These are phyloP conservation scores for Drepanosiphum platanoidis DNA, from an alignment of 2,888 invertebrate species.

Conservation along the genomic window DNA sequence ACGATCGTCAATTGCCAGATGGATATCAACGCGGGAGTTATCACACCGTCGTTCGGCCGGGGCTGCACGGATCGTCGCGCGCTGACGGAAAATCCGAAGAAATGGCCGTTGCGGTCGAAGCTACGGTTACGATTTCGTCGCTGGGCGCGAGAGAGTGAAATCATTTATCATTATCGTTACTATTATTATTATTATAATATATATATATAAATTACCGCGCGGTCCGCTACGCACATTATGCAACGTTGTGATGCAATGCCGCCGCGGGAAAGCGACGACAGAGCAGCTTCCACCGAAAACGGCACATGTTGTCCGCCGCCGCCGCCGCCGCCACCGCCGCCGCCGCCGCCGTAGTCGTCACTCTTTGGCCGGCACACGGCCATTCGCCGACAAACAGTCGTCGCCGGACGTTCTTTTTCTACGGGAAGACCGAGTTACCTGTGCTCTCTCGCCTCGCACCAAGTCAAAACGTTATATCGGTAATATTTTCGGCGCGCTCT, in stretches of 20 bases:
- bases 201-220: neutral
- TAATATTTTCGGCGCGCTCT: neutral
- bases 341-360: neutral
- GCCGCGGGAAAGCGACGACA: constrained; percentile 8
- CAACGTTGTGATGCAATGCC: neutral
- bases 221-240: neutral
- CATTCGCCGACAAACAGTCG: neutral
- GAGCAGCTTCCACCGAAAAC: constrained; percentile 29
- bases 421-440: neutral
- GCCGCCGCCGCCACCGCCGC: neutral
- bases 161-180: neutral
- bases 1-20: too few species aligned
- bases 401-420: neutral
- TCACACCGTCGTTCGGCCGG: neutral
- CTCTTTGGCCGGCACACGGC: too few species aligned
- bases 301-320: constrained; percentile 32
- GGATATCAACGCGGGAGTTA: too few species aligned
- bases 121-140: constrained; percentile 15
- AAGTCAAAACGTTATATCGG: too few species aligned
- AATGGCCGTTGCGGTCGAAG: neutral
- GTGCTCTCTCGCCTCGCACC: neutral
- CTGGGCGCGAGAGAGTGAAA: constrained; percentile 37
- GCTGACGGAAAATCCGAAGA: neutral
- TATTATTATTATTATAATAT: neutral
- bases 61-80: neutral